Conservation (phyloP, 2,888 invertebrate species). For the Rhamphomyia laevipes region DNA sequence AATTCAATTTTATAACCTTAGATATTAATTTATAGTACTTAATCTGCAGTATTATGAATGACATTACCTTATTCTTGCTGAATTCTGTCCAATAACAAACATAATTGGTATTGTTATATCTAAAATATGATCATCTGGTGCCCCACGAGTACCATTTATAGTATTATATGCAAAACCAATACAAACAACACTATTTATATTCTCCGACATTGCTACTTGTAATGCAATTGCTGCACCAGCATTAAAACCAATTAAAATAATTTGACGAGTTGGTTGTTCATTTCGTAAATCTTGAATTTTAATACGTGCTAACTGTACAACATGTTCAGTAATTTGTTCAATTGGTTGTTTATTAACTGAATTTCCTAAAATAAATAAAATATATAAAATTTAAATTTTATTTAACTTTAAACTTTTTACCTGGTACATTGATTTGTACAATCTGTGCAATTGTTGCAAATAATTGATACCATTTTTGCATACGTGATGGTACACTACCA, state of each 20-base stretch:
- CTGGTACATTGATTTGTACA: conserved; percentile 37
- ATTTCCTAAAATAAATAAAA: conserved; percentile 10
- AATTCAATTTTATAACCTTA: too few relatives aligned
- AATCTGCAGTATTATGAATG: conserved; percentile 13
- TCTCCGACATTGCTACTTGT: conserved; percentile 60
- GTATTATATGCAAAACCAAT: conserved; percentile 67
- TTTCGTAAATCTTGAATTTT: conserved; percentile 58
- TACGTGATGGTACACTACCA: conserved; percentile 39
- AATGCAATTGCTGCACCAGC: conserved; percentile 63
- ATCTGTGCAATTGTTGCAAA: conserved; percentile 57
- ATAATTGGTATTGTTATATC: conserved; percentile 61
- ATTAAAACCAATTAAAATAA: conserved; percentile 67
- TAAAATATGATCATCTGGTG: conserved; percentile 61
- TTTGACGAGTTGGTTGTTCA: conserved; percentile 54
- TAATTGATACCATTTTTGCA: conserved; percentile 58
- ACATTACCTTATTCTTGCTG: conserved; percentile 44
- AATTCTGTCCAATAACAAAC: conserved; percentile 68
- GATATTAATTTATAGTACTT: too few relatives aligned
- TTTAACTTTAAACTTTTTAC: conserved; percentile 18
- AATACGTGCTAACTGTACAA: conserved; percentile 52
- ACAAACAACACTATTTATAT: conserved; percentile 60
- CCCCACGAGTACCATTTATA: conserved; percentile 58
- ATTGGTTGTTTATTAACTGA: conserved; percentile 29
- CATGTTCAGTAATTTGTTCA: conserved; percentile 46
- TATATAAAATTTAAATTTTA: neutral